Percentiles rank a stretch among this genome's conserved stretches.
phyloP scores from a whole-genome alignment of 2,888 invertebrate species.

The Mimachlamys varia region DNA sequence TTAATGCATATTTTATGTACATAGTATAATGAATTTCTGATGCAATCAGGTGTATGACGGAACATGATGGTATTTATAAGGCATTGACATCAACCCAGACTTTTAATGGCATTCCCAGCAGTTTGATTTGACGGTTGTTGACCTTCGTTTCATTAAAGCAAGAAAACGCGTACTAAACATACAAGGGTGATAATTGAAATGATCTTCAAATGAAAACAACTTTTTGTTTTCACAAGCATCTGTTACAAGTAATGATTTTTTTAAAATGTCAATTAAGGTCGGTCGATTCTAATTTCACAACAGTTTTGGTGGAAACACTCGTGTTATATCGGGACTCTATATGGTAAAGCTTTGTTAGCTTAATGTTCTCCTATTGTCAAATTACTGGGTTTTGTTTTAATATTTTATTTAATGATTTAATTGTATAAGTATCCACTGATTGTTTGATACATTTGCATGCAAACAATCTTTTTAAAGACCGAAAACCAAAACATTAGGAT shows the following conservation, averaged over 20 bases:
- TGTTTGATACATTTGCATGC: too few species aligned
- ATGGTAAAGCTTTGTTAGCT: not conserved
- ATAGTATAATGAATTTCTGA: not conserved
- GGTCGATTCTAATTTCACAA: conserved; percentile 18
- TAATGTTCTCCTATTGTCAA: too few species aligned
- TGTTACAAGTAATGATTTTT: conserved; percentile 21
- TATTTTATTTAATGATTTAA: too few species aligned
- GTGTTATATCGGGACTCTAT: not conserved
- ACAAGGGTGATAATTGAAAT: not conserved
- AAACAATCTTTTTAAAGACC: too few species aligned
- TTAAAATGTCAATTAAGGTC: not conserved
- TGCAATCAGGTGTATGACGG: not conserved
- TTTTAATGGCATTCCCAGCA: not conserved
- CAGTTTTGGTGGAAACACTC: not conserved
- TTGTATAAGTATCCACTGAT: too few species aligned
- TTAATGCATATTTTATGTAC: not conserved
- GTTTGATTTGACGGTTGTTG: conserved; percentile 7
- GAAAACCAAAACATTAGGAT: too few species aligned
- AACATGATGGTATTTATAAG: not conserved
- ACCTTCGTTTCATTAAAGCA: conserved; percentile 1
- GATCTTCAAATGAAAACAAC: not conserved
- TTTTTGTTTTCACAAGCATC: conserved; percentile 5
- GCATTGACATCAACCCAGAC: not conserved
- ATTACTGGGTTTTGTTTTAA: too few species aligned
- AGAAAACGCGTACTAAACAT: not conserved